Conservation (phyloP, 2,797 vertebrate species). For the Anolis apletophallus region DNA sequence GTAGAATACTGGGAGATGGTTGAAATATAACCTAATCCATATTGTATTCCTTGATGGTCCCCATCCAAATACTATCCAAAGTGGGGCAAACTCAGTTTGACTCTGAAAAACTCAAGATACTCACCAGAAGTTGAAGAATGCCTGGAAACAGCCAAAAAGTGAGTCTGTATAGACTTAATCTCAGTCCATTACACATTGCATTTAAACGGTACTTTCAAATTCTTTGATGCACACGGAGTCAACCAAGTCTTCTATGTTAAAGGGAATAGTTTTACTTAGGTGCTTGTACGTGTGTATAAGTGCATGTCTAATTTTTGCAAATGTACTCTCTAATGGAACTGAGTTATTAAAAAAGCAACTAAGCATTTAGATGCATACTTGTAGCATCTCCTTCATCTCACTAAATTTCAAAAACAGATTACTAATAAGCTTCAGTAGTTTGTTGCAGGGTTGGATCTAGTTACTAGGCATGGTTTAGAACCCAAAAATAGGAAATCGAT, state of each 20-base stretch:
- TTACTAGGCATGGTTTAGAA: too few relatives aligned
- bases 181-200: neutral
- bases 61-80: too few relatives aligned
- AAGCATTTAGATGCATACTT: constrained; percentile 45
- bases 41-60: too few relatives aligned
- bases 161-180: too few relatives aligned
- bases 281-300: neutral
- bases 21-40: too few relatives aligned
- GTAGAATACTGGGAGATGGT: too few relatives aligned
- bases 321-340: constrained; percentile 43
- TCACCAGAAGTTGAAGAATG: too few relatives aligned
- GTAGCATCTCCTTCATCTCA: constrained; percentile 32
- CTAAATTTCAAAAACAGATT: constrained; percentile 47
- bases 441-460: constrained; percentile 40
- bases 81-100: too few relatives aligned
- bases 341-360: constrained; percentile 40
- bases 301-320: constrained; percentile 44
- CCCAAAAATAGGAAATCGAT: too few relatives aligned
- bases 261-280: constrained; percentile 22
- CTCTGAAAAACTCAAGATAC: too few relatives aligned
- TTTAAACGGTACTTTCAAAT: neutral
- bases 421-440: constrained; percentile 50
- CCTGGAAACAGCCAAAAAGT: too few relatives aligned
- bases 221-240: neutral
- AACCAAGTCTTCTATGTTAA: neutral